A percentile compares a stretch with the other conserved stretches of the same genome.
phyloP scores from a whole-genome alignment of 2,113 vertebrate species.

The Takifugu flavidus region DNA sequence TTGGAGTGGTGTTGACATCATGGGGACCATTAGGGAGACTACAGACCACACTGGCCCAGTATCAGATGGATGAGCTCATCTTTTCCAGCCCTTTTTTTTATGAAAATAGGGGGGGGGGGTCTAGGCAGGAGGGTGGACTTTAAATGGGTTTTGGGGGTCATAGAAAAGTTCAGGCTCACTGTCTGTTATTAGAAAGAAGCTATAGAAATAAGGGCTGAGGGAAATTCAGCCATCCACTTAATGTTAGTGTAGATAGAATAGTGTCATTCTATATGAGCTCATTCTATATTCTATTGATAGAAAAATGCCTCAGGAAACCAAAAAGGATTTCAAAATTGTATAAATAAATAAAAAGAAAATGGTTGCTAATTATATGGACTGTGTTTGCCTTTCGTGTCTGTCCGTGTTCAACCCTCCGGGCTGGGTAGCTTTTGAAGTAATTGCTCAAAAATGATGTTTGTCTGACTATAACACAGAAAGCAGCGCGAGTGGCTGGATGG shows the following conservation, averaged over 20 bases:
- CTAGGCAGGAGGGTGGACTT: constrained; percentile 1
- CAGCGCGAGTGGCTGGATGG: constrained; percentile 50
- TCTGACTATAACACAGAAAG: constrained; percentile 19
- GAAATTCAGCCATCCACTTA: not conserved
- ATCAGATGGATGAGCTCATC: constrained; percentile 56
- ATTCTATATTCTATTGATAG: too few species aligned
- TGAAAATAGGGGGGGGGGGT: constrained; percentile 10
- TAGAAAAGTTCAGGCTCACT: not conserved
- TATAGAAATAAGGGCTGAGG: not conserved
- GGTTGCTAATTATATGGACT: not conserved
- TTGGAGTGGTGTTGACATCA: constrained; percentile 52
- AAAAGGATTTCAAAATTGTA: too few species aligned
- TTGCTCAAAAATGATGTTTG: constrained; percentile 26
- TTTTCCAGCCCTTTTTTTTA: constrained; percentile 38
- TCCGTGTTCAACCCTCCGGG: constrained; percentile 2
- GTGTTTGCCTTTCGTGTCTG: constrained; percentile 10
- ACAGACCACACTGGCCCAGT: constrained; percentile 24
- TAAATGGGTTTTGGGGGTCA: constrained; percentile 8
- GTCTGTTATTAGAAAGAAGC: constrained; percentile 4
- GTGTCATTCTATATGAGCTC: too few species aligned
- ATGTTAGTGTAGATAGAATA: too few species aligned
- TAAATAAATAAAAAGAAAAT: too few species aligned
- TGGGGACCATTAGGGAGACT: constrained; percentile 53
- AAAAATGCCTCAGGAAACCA: too few species aligned
- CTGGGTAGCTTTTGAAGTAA: constrained; percentile 21